Conservation (phyloP, 2,888 invertebrate genomes). For the Agrotis ipsilon region DNA sequence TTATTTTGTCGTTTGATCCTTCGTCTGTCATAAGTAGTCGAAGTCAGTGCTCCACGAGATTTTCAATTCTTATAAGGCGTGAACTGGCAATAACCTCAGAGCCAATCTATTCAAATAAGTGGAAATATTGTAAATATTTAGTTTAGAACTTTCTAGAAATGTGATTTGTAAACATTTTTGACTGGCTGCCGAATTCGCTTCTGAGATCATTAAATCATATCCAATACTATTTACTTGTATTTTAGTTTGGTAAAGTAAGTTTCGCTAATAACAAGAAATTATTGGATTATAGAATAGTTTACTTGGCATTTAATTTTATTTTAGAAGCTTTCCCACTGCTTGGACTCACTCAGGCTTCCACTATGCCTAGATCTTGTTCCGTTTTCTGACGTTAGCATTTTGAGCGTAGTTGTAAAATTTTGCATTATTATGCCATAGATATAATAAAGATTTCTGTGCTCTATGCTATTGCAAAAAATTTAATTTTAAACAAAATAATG, state of each 20-base stretch:
- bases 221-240: background rate
- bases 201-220: background rate
- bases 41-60: background rate
- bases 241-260: too few relatives aligned
- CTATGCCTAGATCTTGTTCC: too few relatives aligned
- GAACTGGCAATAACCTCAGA: constrained; percentile 1
- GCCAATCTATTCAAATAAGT: constrained; percentile 30
- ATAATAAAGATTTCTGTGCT: too few relatives aligned
- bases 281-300: background rate
- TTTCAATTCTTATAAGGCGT: constrained; percentile 17
- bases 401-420: background rate
- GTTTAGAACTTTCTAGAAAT: constrained; percentile 26
- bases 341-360: background rate
- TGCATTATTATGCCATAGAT: too few relatives aligned
- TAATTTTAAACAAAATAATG: background rate
- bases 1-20: background rate
- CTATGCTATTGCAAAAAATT: too few relatives aligned
- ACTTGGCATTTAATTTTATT: background rate
- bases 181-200: background rate
- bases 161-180: constrained; percentile 3
- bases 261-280: too few relatives aligned
- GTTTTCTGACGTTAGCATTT: background rate
- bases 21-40: background rate
- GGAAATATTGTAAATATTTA: constrained; percentile 1
- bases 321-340: background rate